Percentiles rank a stretch among this genome's conserved stretches.
Conservation (phyloP, 1,140 invertebrate genomes). For the Sitobion miscanthi region DNA sequence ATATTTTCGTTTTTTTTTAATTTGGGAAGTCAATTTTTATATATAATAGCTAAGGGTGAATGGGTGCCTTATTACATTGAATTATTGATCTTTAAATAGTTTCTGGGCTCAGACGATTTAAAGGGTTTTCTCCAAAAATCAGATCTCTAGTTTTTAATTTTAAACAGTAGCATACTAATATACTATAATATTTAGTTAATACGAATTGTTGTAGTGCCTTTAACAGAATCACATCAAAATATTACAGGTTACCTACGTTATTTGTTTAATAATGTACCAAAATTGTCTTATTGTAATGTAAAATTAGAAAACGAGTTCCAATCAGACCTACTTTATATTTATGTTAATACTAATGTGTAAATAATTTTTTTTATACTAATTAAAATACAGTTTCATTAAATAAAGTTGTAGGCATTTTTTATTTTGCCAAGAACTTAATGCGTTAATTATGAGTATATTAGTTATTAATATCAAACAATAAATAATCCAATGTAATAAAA, state of each 20-base stretch:
- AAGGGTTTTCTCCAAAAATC: not conserved
- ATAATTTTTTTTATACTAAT: too few relatives aligned
- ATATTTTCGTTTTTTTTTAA: not conserved
- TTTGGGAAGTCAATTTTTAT: not conserved
- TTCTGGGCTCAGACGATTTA: not conserved
- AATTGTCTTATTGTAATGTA: not conserved
- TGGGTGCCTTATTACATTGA: not conserved
- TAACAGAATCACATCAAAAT: not conserved
- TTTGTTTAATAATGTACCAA: not conserved
- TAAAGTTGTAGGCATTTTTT: too few relatives aligned
- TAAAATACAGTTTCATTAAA: too few relatives aligned
- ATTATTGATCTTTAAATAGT: not conserved
- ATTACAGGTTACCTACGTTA: not conserved
- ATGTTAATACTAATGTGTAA: too few relatives aligned
- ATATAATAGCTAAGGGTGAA: not conserved
- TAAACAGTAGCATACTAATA: not conserved
- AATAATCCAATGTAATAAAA: not conserved
- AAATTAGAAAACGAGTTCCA: not conserved
- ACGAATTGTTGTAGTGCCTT: not conserved
- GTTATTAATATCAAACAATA: too few relatives aligned
- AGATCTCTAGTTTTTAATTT: not conserved
- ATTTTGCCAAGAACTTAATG: not conserved
- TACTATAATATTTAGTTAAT: not conserved
- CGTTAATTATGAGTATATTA: not conserved
- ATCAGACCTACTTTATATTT: not conserved